phyloP scores from a whole-genome alignment of 2,113 vertebrate genomes.

The Danionella cerebrum region DNA sequence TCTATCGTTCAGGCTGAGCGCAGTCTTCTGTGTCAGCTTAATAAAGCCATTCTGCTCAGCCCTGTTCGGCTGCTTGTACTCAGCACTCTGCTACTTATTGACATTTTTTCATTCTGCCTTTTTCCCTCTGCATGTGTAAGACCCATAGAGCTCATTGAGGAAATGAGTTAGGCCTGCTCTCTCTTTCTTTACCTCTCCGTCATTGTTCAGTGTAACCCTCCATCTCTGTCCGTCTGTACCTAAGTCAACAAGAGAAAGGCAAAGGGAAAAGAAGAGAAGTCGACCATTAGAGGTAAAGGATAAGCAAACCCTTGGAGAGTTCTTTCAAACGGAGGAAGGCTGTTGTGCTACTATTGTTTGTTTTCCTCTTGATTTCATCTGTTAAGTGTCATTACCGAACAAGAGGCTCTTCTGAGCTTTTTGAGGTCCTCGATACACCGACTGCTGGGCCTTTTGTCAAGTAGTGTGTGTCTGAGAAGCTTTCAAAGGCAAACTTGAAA shows the following conservation, averaged over 20 bases:
- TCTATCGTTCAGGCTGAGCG: conserved; percentile 15
- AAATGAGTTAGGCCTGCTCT: background rate
- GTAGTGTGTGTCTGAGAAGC: background rate
- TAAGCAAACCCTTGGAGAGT: conserved; percentile 11
- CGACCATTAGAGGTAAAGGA: background rate
- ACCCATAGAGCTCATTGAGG: conserved; percentile 12
- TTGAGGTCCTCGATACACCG: conserved; percentile 4
- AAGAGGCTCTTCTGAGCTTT: conserved; percentile 26
- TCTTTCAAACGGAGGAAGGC: conserved; percentile 12
- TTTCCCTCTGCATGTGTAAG: conserved; percentile 36
- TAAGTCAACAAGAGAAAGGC: background rate
- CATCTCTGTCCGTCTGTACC: background rate
- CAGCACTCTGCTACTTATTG: conserved; percentile 41
- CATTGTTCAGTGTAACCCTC: conserved; percentile 12
- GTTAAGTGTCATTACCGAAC: conserved; percentile 36
- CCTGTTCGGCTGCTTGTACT: conserved; percentile 37
- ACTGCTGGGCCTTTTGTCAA: conserved; percentile 2
- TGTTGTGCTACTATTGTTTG: conserved; percentile 25
- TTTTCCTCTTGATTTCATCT: conserved; percentile 39
- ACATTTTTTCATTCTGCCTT: conserved; percentile 28
- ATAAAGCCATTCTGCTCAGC: conserved; percentile 38
- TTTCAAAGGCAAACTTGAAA: conserved; percentile 19
- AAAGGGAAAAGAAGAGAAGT: background rate
- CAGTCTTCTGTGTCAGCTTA: conserved; percentile 44
- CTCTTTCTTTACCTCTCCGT: background rate